Percentiles rank a stretch among this genome's conserved stretches.
phyloP scores from a whole-genome alignment of 2,113 vertebrate species.

The Ciconia stormi region DNA sequence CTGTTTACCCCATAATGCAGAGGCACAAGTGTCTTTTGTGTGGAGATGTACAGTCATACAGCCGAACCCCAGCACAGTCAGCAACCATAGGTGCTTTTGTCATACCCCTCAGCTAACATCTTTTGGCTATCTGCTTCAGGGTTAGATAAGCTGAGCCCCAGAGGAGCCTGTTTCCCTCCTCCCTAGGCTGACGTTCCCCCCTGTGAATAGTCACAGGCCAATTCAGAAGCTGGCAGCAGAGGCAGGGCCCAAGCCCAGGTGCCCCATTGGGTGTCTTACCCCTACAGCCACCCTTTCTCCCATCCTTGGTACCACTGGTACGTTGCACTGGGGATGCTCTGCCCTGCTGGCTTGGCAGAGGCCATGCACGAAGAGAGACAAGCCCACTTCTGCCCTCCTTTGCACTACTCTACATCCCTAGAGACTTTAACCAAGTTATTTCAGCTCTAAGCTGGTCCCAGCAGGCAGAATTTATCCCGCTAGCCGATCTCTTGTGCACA shows the following conservation, averaged over 20 bases:
- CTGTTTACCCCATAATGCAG: too few relatives aligned
- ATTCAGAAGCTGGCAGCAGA: background rate
- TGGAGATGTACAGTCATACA: accelerated
- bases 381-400: background rate
- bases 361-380: background rate
- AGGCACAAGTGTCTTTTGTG: background rate
- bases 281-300: background rate
- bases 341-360: background rate
- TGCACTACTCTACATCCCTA: background rate
- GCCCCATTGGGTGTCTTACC: background rate
- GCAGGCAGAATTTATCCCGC: accelerated
- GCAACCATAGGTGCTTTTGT: background rate
- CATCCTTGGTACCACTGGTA: background rate
- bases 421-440: background rate
- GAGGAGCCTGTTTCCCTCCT: background rate
- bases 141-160: background rate
- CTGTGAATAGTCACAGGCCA: background rate
- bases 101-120: background rate
- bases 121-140: background rate
- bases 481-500: background rate
- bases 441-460: background rate
- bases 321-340: background rate
- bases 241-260: background rate
- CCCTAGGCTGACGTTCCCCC: too few relatives aligned
- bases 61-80: background rate